Percentiles rank a stretch among this genome's conserved stretches.
phyloP scores from a whole-genome alignment of 2,113 vertebrate genomes.

The Lampris megalopsis region DNA sequence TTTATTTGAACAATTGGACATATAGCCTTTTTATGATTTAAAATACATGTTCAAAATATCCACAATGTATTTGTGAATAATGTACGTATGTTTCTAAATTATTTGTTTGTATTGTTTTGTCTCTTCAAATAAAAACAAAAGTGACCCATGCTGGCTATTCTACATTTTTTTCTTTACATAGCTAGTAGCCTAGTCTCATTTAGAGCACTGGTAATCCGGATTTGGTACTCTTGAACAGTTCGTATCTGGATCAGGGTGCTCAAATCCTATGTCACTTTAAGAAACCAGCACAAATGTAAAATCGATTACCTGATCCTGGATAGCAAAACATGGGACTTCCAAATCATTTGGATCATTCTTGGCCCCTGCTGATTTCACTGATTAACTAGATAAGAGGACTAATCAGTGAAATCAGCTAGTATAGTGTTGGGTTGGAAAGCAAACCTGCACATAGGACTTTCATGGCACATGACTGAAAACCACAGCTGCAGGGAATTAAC shows the following conservation, averaged over 20 bases:
- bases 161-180: constrained; percentile 2
- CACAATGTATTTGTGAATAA: not conserved
- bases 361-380: too few species aligned
- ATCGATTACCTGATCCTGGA: not conserved
- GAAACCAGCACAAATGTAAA: not conserved
- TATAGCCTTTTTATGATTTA: too few species aligned
- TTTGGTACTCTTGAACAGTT: constrained; percentile 16
- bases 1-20: too few species aligned
- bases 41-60: too few species aligned
- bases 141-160: constrained; percentile 9
- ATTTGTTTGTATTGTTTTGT: constrained; percentile 2
- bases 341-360: too few species aligned
- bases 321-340: not conserved
- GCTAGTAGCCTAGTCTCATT: constrained; percentile 9
- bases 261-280: not conserved
- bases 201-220: constrained; percentile 22
- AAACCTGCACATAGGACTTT: too few species aligned
- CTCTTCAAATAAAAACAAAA: not conserved
- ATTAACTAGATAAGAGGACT: too few species aligned
- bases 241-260: not conserved
- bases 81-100: too few species aligned
- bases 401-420: too few species aligned
- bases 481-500: too few species aligned
- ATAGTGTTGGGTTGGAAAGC: too few species aligned
- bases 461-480: too few species aligned